Percentiles rank a stretch among this genome's conserved stretches.
Evolutionary conservation across 2,888 invertebrate species (phyloP).

Genomic region (Drosophila tripunctata): DNA sequence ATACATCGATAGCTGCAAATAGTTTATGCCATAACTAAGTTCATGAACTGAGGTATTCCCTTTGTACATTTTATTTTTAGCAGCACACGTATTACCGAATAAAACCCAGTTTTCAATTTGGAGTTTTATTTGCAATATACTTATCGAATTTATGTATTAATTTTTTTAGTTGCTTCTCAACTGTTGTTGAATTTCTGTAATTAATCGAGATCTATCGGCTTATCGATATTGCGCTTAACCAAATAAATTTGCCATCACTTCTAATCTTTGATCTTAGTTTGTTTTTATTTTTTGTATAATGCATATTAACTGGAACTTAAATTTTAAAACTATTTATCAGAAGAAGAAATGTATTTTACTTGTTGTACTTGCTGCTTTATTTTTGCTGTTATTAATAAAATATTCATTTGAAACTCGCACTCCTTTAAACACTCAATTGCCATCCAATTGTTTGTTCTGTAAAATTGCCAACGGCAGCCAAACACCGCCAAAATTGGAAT

Average conservation of each 20-base stretch:
- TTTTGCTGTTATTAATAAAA: slow-evolving; percentile 15
- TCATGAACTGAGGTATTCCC: background rate
- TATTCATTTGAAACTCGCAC: slow-evolving; percentile 13
- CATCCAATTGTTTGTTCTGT: slow-evolving; percentile 88
- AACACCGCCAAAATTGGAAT: slow-evolving; percentile 87
- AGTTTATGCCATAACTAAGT: background rate
- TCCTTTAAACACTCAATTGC: background rate
- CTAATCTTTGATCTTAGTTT: background rate
- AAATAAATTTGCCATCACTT: background rate
- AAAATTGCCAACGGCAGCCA: slow-evolving; percentile 87
- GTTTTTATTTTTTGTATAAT: slow-evolving; percentile 23
- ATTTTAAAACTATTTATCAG: slow-evolving; percentile 2
- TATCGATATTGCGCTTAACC: slow-evolving; percentile 5
- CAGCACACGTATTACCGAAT: no score
- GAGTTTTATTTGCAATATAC: background rate
- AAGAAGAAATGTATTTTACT: slow-evolving; percentile 26
- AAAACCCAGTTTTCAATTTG: no score
- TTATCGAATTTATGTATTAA: background rate
- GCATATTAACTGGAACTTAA: background rate
- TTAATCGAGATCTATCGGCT: background rate
- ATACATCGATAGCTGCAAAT: slow-evolving; percentile 37
- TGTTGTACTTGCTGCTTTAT: background rate
- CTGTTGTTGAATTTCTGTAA: background rate
- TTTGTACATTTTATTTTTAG: background rate
- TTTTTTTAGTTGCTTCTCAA: background rate